Conservation (phyloP, 2,113 vertebrate genomes). For the Thinocorus orbignyianus region DNA sequence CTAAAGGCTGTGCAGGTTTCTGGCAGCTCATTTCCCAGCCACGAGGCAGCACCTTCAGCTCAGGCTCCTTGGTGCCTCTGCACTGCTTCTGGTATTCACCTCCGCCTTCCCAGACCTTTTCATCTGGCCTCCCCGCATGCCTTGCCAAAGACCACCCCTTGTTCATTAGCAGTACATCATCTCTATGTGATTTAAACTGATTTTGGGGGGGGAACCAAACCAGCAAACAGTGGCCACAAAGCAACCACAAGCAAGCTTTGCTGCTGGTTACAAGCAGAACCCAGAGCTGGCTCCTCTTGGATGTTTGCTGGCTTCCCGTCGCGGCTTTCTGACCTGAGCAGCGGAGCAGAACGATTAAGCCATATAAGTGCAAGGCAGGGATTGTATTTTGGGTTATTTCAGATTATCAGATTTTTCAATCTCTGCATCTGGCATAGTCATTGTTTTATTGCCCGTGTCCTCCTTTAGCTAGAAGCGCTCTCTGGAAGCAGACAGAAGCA, state of each 20-base stretch:
- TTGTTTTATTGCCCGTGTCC: background rate
- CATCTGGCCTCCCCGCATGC: background rate
- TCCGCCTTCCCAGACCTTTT: background rate
- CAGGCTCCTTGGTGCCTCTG: background rate
- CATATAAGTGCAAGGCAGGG: background rate
- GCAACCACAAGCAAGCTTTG: background rate
- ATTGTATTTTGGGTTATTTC: conserved; percentile 1
- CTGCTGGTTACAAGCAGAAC: background rate
- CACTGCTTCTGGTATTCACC: background rate
- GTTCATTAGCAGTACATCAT: background rate
- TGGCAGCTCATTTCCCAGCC: background rate
- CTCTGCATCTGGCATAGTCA: background rate
- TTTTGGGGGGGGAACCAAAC: background rate
- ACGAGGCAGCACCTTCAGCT: background rate
- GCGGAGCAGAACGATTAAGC: background rate
- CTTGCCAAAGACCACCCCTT: background rate
- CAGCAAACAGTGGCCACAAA: background rate
- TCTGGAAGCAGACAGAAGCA: background rate
- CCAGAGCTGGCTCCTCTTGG: accelerated
- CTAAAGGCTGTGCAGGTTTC: background rate
- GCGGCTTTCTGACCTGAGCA: background rate
- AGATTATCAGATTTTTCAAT: background rate
- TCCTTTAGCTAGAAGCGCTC: background rate
- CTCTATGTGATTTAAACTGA: background rate
- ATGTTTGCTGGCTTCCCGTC: background rate